Evolutionary conservation across 2,113 vertebrate genomes (phyloP), one percentile per base, ranked within the genome.

Genomic region (Triplophysa dalaica): DNA sequence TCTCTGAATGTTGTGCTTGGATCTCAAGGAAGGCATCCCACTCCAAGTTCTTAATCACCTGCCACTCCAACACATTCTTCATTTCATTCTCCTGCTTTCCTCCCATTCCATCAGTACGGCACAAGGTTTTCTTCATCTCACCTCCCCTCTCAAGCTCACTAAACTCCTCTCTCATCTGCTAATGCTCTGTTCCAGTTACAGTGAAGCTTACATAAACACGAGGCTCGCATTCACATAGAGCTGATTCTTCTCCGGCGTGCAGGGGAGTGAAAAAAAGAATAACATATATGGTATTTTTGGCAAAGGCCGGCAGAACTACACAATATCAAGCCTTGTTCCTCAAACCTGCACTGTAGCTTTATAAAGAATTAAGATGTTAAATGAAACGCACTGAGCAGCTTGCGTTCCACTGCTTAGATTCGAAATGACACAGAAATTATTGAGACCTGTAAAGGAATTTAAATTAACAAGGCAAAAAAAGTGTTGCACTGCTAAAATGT

Each of bases 271-370:
- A 62, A 50, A 85, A 61, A 82, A 80, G 70, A 80, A 85, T 81
- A 84, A 81, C 75, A 84, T 68, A 78, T 80, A 83, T 77, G 75
- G 81, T 78, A 14, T 70, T 77, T 87, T 63, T 88, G 81, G 70
- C 79, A 81, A 58, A 21, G 74, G 58, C 16, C 48, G 24, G 45
- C 60, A 24, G 14, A 26, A 33, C 70, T 75, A 54, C 68, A 85
- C 81, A 83, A 76, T 76, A 82, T 83, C 76, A 50, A 12, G 38
- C 76, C 77, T 81, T 86, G 84, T 82, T 86, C 77, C 58, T 73
- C 38, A 26, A 83, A 78, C 83, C 69, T 81, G 69, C 73, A 72
- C n/a, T 77, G 56, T 70, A 79, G 73, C 74, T 81, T 83, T 64
- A 58, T 50, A 41, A 21, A 67, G 69, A 83, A 75, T 80, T 70